Evolutionary conservation across 2,888 invertebrate species (phyloP), one percentile per base, ranked within the genome.

Genomic region (Argyresthia albistria): DNA sequence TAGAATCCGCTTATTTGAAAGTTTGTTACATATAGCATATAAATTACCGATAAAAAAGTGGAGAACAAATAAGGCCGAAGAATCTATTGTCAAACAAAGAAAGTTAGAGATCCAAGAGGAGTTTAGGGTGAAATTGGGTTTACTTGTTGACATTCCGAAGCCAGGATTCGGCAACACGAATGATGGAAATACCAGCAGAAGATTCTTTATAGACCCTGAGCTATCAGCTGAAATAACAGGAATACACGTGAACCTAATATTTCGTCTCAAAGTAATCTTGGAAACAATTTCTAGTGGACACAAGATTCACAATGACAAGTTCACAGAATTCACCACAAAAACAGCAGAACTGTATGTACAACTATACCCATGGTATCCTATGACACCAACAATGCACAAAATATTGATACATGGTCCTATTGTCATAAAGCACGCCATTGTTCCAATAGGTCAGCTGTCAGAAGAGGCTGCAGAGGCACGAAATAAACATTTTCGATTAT

Each of bases 341-440:
- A 65, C 64, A 9, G 62, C 61, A 8, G 46, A 59, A 55, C 42
- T 61, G 4, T 70, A 70, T 57, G 62, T 70, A 7, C 10, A 58
- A 9, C 53, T 67, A 42, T 72, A 67, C 59, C 35, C 35, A 1
- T 69, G 66, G 61, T 52, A 60, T 55, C 59, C 60, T 10, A 67
- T 71, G 70, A 60, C 66, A 42, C 63, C 67, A 10, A 70, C 66
- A 4, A 48, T 69, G 55, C 67, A 67, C 54, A 67, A 66, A 57
- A 55, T 68, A 7, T 9, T 36, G 8, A n/a, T 46, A 9, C 46
- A n/a, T n/a, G n/a, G n/a, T n/a, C n/a, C n/a, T n/a, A n/a, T n/a
- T n/a, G n/a, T n/a, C n/a, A n/a, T n/a, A n/a, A n/a, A n/a, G n/a
- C n/a, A n/a, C n/a, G n/a, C n/a, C n/a, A n/a, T n/a, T n/a, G n/a